Evolutionary conservation across 1,140 invertebrate species (phyloP), one percentile per base, ranked within the genome.

Genomic region (Sycophaga agraensis): DNA sequence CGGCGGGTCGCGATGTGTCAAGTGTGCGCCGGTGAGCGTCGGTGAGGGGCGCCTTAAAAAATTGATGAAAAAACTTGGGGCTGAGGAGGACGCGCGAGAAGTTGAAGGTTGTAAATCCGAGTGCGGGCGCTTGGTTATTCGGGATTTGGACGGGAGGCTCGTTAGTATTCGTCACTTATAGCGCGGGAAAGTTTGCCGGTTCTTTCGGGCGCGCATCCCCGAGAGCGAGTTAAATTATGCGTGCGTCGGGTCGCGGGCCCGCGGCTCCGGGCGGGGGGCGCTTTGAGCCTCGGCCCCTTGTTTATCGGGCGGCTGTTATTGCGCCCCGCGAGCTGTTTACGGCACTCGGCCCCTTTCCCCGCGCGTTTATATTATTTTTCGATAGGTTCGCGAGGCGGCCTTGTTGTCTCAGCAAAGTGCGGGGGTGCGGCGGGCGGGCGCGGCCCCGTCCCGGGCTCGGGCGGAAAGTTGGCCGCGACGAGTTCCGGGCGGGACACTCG

Each of bases 111-210:
- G 22, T 26, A 26, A 26, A 46, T 46, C 12, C n/a, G 12, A 46
- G 21, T 42, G 16, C 16, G 21, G 4, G 17, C 17, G 4, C 3
- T 42, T 42, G 16, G 39, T 19, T 42, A 42, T 19, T 19, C 3
- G 6, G 16, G 5, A 0, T 9, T 19, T 42, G 6, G 16, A 2
- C 7, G 6, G 14, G 0, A 2, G 22, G 2, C 28, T 46, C 54
- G 35, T 46, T 57, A 57, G 28, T 57, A 57, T 46, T 45, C 42
- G 42, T 57, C 42, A 37, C 54, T 35, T 46, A 46, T 35, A 37
- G n/a, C 42, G 31, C 24, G 34, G 39, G 21, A 57, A 57, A 57
- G 54, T 46, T 45, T 35, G 11, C 34, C 28, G 42, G 31, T 57
- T 46, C 21, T 37, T n/a, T 2, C 35, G 12, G 4, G 4, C 12